These are phyloP conservation scores for Cotesia glomerata DNA, from an alignment of 1,140 invertebrate species.

Conservation along the genomic window DNA sequence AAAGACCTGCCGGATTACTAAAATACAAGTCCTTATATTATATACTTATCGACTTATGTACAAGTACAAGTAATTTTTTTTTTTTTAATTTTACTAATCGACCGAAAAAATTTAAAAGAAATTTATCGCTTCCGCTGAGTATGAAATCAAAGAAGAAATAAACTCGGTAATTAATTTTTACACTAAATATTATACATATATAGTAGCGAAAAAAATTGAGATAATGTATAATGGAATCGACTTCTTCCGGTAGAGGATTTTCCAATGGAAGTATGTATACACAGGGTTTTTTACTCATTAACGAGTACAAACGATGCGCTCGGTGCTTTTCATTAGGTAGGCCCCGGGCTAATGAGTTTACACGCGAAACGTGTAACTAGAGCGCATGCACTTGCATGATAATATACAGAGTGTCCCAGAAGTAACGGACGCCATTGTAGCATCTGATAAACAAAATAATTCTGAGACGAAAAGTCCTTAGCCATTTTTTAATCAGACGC, in stretches of 20 bases:
- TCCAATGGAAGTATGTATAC: background rate
- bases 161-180: too few species aligned
- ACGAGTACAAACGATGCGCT: slow-evolving; percentile 10
- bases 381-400: background rate
- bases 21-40: slow-evolving; percentile 1
- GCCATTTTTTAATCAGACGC: too few species aligned
- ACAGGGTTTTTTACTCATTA: slow-evolving; percentile 23
- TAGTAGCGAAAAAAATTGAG: background rate
- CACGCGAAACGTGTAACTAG: slow-evolving; percentile 30
- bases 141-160: background rate
- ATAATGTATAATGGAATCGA: background rate
- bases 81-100: background rate
- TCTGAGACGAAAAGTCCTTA: too few species aligned
- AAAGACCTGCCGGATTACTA: slow-evolving; percentile 1
- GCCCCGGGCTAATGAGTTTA: slow-evolving; percentile 26
- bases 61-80: background rate
- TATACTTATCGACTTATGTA: background rate
- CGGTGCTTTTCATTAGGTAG: background rate
- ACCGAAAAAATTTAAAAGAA: background rate
- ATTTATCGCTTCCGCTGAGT: background rate
- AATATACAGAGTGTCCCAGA: too few species aligned
- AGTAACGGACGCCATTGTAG: too few species aligned
- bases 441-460: too few species aligned
- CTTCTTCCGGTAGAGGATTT: background rate
- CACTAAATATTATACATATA: too few species aligned